A percentile compares a stretch with the other conserved stretches of the same genome.
Evolutionary conservation across 1,140 invertebrate genomes (phyloP).

Genomic region (Gryon sp.): DNA sequence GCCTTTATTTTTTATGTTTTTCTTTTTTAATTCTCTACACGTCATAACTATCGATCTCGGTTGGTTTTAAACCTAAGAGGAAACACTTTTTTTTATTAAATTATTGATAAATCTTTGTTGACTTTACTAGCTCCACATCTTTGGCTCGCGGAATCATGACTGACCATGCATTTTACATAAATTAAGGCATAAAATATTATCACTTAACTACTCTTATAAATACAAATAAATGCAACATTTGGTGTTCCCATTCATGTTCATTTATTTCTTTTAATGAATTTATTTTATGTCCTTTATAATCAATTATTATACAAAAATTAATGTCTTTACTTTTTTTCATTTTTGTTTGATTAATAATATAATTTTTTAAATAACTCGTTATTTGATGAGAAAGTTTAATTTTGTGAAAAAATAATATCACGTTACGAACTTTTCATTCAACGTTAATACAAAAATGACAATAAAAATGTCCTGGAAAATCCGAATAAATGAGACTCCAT

Average conservation of each 20-base stretch:
- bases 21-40: slow-evolving; percentile 28
- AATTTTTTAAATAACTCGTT: no score
- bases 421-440: no score
- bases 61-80: slow-evolving; percentile 55
- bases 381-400: no score
- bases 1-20: slow-evolving; percentile 4
- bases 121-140: slow-evolving; percentile 77
- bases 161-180: slow-evolving; percentile 73
- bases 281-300: no score
- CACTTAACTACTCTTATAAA: slow-evolving; percentile 21
- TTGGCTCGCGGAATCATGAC: slow-evolving; percentile 77
- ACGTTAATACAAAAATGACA: no score
- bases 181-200: slow-evolving; percentile 62
- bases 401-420: no score
- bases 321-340: no score
- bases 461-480: neutral
- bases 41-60: slow-evolving; percentile 43
- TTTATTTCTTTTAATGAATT: no score
- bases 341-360: no score
- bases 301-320: no score
- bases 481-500: slow-evolving; percentile 9
- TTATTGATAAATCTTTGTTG: slow-evolving; percentile 44
- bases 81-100: slow-evolving; percentile 61
- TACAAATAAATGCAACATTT: no score
- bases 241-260: no score